phyloP scores from a whole-genome alignment of 2,888 invertebrate genomes.

The Drosophila mimica region DNA sequence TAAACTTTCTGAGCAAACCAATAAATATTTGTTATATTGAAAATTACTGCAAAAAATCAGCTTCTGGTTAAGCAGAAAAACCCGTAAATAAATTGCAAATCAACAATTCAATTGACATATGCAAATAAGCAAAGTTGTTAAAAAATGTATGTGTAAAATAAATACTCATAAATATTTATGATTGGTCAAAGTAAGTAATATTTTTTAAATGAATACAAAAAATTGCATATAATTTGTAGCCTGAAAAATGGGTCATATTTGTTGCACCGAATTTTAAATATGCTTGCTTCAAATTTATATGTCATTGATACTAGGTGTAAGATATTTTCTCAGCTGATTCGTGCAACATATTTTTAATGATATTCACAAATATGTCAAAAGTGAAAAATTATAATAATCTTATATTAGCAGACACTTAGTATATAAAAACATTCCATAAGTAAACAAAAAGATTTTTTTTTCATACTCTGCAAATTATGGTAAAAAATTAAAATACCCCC shows the following conservation, averaged over 20 bases:
- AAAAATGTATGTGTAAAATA: background rate
- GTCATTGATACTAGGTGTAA: background rate
- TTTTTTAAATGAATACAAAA: background rate
- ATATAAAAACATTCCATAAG: background rate
- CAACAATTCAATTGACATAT: slow-evolving; percentile 29
- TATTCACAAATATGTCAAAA: background rate
- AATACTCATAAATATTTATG: background rate
- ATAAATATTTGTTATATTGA: slow-evolving; percentile 13
- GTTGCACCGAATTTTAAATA: background rate
- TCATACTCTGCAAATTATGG: background rate
- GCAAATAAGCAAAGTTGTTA: slow-evolving; percentile 2
- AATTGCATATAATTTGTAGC: background rate
- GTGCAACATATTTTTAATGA: background rate
- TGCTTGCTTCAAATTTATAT: background rate
- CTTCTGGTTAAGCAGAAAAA: background rate
- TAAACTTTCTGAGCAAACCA: slow-evolving; percentile 2
- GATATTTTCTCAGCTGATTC: background rate
- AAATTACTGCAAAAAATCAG: slow-evolving; percentile 4
- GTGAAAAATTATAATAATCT: background rate
- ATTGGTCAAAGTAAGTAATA: background rate
- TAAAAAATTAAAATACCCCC: background rate
- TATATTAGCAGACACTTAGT: background rate
- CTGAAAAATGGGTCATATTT: background rate
- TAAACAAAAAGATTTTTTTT: background rate
- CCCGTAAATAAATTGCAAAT: background rate